Conservation (phyloP, 2,797 vertebrate species). For the Harpagifer antarcticus region DNA sequence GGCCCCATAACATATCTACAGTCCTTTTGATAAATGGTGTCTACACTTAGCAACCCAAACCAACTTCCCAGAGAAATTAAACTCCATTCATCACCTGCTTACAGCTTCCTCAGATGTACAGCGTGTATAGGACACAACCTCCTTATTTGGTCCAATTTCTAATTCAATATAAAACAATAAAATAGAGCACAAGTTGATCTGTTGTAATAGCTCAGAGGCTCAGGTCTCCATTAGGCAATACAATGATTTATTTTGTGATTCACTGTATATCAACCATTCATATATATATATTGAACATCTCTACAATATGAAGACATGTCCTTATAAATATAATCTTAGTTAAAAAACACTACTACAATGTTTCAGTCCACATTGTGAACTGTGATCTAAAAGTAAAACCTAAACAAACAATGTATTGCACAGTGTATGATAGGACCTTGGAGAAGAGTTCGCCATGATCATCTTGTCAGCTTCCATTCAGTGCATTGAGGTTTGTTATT, state of each 20-base stretch:
- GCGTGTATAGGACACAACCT: neutral
- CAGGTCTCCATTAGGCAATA: neutral
- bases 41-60: neutral
- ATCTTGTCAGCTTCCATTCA: too few relatives aligned
- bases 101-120: neutral
- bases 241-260: neutral
- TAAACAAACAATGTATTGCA: neutral
- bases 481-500: conserved; percentile 29
- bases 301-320: neutral
- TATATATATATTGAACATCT: neutral
- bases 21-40: neutral
- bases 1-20: neutral
- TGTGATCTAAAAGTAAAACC: neutral
- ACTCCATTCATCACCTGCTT: conserved; percentile 12
- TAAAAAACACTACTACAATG: neutral
- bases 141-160: neutral
- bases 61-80: conserved; percentile 11
- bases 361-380: neutral
- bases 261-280: neutral
- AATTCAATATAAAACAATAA: neutral
- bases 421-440: conserved; percentile 2
- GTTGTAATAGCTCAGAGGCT: neutral
- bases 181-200: neutral
- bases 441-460: neutral
- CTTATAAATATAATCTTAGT: neutral